Conservation (phyloP, 2,113 vertebrate species). For the Epinephelus cyanopodus region DNA sequence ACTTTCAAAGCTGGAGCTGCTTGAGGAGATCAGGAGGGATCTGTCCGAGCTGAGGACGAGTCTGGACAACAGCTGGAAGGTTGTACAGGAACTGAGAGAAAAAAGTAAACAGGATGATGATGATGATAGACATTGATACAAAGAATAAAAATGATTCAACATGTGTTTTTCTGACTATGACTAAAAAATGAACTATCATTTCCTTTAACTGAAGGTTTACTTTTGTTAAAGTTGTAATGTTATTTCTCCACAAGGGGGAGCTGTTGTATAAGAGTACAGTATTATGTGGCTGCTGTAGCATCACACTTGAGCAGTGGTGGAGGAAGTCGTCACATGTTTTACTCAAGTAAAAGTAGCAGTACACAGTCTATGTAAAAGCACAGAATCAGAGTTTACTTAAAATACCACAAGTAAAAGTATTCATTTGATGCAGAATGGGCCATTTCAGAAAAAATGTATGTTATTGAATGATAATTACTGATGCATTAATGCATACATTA, state of each 20-base stretch:
- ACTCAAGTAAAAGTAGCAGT: not conserved
- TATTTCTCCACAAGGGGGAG: conserved; percentile 55
- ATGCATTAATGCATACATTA: not conserved
- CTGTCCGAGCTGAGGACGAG: conserved; percentile 62
- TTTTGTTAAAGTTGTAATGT: too few species aligned
- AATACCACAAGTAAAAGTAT: too few species aligned
- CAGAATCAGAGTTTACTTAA: too few species aligned
- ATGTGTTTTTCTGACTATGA: not conserved
- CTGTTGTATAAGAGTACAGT: conserved; percentile 36
- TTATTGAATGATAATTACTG: not conserved
- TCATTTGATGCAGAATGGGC: too few species aligned
- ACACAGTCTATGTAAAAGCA: not conserved
- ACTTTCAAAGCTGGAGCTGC: conserved; percentile 78
- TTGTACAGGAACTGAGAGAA: conserved; percentile 59
- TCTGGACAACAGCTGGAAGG: conserved; percentile 60
- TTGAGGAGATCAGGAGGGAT: conserved; percentile 77
- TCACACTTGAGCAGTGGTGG: not conserved
- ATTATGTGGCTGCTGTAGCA: not conserved
- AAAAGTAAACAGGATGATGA: not conserved
- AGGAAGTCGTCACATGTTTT: not conserved
- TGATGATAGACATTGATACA: not conserved
- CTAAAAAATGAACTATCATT: not conserved
- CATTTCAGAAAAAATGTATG: not conserved
- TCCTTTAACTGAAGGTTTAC: not conserved
- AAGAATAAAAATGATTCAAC: not conserved